These are phyloP conservation scores for Melieria omissa DNA, from an alignment of 2,888 invertebrate species.

Conservation along the genomic window DNA sequence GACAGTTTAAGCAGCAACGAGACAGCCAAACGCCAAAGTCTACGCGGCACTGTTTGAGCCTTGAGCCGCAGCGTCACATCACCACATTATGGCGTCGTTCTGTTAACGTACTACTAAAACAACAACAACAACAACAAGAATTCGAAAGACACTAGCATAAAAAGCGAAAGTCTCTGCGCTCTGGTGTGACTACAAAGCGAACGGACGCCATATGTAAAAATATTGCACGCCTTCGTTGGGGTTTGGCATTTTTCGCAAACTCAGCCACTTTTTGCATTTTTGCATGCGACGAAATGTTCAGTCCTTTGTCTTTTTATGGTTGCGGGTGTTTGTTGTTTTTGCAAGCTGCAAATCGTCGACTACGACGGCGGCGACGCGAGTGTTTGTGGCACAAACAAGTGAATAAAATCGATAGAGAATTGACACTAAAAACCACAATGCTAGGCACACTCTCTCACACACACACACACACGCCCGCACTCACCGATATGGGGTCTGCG, in stretches of 20 bases:
- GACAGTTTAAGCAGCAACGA: no score
- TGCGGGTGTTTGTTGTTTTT: neutral
- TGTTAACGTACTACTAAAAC: no score
- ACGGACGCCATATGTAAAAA: no score
- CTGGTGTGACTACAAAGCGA: no score
- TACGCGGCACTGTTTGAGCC: no score
- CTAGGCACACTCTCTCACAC: neutral
- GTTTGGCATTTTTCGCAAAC: conserved; percentile 28
- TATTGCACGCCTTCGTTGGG: neutral
- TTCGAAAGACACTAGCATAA: no score
- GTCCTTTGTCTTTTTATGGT: conserved; percentile 2
- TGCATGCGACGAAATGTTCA: neutral
- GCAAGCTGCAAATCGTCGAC: neutral
- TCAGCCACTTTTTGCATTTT: conserved; percentile 30
- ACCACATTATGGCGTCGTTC: no score
- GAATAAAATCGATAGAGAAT: conserved; percentile 38
- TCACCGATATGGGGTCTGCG: no score
- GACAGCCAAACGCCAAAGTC: no score
- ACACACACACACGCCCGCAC: neutral
- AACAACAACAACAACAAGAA: no score
- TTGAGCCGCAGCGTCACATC: no score
- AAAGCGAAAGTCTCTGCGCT: no score
- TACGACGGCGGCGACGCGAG: neutral
- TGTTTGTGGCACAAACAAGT: conserved; percentile 4
- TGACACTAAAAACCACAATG: conserved; percentile 26